Conservation (phyloP, 2,888 invertebrate genomes). For the Tricholauxania praeusta region DNA sequence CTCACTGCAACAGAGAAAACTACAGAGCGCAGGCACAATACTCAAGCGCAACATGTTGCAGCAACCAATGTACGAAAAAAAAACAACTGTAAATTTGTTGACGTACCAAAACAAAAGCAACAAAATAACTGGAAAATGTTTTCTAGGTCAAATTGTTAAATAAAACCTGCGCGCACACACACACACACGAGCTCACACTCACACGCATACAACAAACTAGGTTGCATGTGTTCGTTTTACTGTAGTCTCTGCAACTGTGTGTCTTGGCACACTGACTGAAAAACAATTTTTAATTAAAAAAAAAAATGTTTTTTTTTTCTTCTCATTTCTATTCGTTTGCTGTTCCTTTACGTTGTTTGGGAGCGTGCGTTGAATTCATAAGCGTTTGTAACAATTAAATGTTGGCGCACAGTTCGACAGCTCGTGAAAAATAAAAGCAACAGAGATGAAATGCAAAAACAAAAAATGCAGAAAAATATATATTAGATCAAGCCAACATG, state of each 20-base stretch:
- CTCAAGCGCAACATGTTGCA: conserved; percentile 46
- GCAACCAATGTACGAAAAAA: conserved; percentile 24
- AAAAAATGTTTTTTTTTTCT: background rate
- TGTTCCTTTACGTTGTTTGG: background rate
- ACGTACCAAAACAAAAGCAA: conserved; percentile 51
- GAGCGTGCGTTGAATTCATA: conserved; percentile 13
- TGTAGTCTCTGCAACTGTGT: conserved; percentile 13
- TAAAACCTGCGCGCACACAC: conserved; percentile 28
- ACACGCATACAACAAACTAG: background rate
- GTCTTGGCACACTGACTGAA: conserved; percentile 12
- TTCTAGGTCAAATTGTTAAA: conserved; percentile 66
- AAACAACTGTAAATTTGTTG: conserved; percentile 58
- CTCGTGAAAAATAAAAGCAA: background rate
- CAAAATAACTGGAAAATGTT: conserved; percentile 67
- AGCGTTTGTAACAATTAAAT: conserved; percentile 13
- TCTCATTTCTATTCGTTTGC: background rate
- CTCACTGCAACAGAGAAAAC: conserved; percentile 5
- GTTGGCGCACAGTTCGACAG: conserved; percentile 1
- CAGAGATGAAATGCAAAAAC: background rate
- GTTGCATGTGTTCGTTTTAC: conserved; percentile 7
- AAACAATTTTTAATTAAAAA: background rate
- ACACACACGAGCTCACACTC: conserved; percentile 8
- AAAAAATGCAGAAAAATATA: background rate
- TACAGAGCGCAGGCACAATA: conserved; percentile 36
- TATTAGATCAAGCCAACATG: too few relatives aligned